Evolutionary conservation across 92 coral and sea anemone genomes (phyloP), one percentile per base, ranked within the genome.

Genomic region (Zoanthus gigantus): DNA sequence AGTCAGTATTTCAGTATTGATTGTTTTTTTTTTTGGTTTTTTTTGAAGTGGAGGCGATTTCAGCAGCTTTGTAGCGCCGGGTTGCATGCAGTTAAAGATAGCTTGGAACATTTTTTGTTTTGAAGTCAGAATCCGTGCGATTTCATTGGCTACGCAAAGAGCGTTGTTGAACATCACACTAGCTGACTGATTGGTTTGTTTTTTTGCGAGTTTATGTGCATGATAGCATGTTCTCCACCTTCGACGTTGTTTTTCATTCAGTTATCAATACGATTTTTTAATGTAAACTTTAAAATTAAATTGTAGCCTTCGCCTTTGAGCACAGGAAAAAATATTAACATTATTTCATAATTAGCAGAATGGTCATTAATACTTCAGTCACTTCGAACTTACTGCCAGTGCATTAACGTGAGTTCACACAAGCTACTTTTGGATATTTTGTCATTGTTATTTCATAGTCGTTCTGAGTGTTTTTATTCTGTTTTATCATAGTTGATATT

Each of bases 101-200:
- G 18, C 13, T 54, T 29, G 75, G 30, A 44, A 65, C 0, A 67
- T 81, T 81, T 81, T 75, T 81, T 66, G 29, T 74, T 66, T 66
- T 81, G 85, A 81, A 81, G 42, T 81, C 85, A 81, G 85, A 81
- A 81, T 81, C 75, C 85, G 85, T 67, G 73, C 74, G 31, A 66
- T 81, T 29, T 31, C 15, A 34, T 69, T 30, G 34, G 17, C 31
- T 9, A 69, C 34, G 16, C 9, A 9, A 14, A 69, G 14, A 32
- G 15, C 17, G 31, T 7, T 67, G 2, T 6, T 30, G 30, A 66
- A 6, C 14, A 4, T 60, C 66, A 60, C 18, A 67, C 23, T 2
- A 23, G 28, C 28, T 2, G 4, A 37, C 42, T 37, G 42, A 37
- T 37, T 37, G 42, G 42, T 37, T 37, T 37, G 5, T 9, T 11